Evolutionary conservation across 2,113 vertebrate species (phyloP), one percentile per base, ranked within the genome.

Genomic region (Spizaetus ornatus): DNA sequence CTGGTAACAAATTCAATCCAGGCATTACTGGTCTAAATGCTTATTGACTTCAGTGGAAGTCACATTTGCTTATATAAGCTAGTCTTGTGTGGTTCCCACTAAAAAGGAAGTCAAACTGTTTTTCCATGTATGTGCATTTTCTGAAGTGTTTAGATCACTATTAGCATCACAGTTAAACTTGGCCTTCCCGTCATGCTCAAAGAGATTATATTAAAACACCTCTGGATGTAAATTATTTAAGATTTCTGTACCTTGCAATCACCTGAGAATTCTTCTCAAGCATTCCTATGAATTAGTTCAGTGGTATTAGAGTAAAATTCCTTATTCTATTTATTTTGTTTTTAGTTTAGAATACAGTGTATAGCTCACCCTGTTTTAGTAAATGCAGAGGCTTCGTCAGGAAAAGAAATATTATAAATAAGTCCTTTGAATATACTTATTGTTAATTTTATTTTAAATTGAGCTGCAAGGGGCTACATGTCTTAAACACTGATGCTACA

Each of bases 171-270:
- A 73, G 63, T 88, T 90, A 69, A 92, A 90, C 66, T 83, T 83
- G n/a, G 29, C 58, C 42, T 62, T 92, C 63, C 63, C 42, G 27
- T 70, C 16, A 6, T 59, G 76, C 62, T 73, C 26, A 55, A 62
- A 74, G 55, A 79, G 27, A 36, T 81, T 67, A 43, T 81, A 74
- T 50, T 74, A 63, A 86, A 95, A 83, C 43, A 92, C 27, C 18
- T 86, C 86, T 92, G 48, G 26, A 70, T 82, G 72, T 77, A 61
- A 89, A 90, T 93, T 82, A 69, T 91, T 93, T 90, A 78, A 74
- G 59, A 48, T 90, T 90, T 87, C 7, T 1, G 40, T 89, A 66
- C 55, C 22, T 94, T 82, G 38, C 48, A 90, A 5, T 79, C 71
- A 87, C 34, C 50, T 79, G 78, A 73, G 70, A 82, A 85, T 93